Base-by-base conservation (phyloP, 2,888 invertebrate species). In the Drosophila ezoana region DNA sequence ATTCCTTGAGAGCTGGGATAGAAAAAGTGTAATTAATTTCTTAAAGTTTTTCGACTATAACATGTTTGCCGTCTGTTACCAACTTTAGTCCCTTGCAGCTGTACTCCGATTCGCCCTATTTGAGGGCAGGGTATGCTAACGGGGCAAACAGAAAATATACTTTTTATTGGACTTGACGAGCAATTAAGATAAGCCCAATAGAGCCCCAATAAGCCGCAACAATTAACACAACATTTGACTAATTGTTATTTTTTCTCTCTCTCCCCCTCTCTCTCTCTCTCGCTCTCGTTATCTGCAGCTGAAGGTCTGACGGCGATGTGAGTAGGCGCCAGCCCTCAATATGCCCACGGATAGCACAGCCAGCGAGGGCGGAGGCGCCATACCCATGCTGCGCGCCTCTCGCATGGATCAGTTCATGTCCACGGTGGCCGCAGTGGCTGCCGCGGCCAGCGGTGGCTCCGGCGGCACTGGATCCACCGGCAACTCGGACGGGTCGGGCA, bases 371-470 rank as follows among this genome's bases (percentile, higher is more conserved):
- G 85, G 86, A 54, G 85, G 85, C 66, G 89, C 90, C 47, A 87
- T 92, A 51, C 84, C 92, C 41, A 82, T 92, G 86, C 84, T 92
- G 67, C 91, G 92, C 53, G 81, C 90, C 49, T 93, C 94, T 69
- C 93, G 94, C 92, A 93, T 94, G 94, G 93, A 95, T 86, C 94
- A 94, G 91, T 93, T 95, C 90, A 92, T 94, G 75, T 93, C 94
- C 51, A 93, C 93, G 53, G 80, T 79, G 59, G 93, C 93, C 4
- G 86, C 83, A 1, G 80, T 81, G 23, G 79, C 85, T 14, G 79
- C 80, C 0, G 80, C 88, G 14, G 85, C 89, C 2, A 85, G 72
- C 4, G 76, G 87, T 23, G 87, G 89, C 93, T 93, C 43, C 93
- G 93, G 67, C 5, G 43, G 23, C 3, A 73, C 49, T 0, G 78